Base-by-base conservation (phyloP, 2,888 invertebrate genomes). In the Chrysodeixis includens region DNA sequence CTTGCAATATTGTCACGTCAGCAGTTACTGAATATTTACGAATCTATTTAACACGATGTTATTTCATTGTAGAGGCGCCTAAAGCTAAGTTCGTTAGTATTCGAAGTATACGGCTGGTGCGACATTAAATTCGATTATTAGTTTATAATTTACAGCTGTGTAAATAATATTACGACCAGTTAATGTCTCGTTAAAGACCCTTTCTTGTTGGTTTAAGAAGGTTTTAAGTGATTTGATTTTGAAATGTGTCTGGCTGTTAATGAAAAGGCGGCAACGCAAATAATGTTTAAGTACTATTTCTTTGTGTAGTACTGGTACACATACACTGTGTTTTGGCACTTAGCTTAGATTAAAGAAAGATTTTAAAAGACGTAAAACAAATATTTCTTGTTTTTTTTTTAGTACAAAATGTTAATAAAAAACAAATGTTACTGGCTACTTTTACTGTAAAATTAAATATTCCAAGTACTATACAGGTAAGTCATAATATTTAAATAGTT, bases 1-100 rank as follows among this genome's bases (percentile, higher is more conserved):
- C 40, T n/a, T 22, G 16, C 61, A 26, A 30, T 54, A 58, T 32
- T 44, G 51, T 4, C 35, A 10, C 10, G 46, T 49, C 46, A 49
- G 46, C 46, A 18, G 18, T 49, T 49, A 49, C 10, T 9, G 46
- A 49, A 49, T 49, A 20, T 49, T 49, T 49, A 49, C 46, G 46
- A 49, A 49, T 49, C 2, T 10, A 10, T 18, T 49, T 49, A 18
- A 46, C 18, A 49, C 46, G 20, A 20, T 49, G 18, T 49, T 20
- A n/a, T 40, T 40, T 40, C n/a, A 40, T 49, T 18, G 46, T 49
- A 20, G 8, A 49, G 46, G 46, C 20, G 46, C 18, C 18, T 20
- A 49, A 18, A 49, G 46, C 46, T 49, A 1, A 18, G 2, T 18
- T 46, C 46, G 46, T 49, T 20, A 49, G 46, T 20, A 20, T 20